Percentiles rank a stretch among this genome's conserved stretches.
These are phyloP conservation scores for Crypturellus tataupa DNA, from an alignment of 2,797 vertebrate species.

Conservation along the genomic window DNA sequence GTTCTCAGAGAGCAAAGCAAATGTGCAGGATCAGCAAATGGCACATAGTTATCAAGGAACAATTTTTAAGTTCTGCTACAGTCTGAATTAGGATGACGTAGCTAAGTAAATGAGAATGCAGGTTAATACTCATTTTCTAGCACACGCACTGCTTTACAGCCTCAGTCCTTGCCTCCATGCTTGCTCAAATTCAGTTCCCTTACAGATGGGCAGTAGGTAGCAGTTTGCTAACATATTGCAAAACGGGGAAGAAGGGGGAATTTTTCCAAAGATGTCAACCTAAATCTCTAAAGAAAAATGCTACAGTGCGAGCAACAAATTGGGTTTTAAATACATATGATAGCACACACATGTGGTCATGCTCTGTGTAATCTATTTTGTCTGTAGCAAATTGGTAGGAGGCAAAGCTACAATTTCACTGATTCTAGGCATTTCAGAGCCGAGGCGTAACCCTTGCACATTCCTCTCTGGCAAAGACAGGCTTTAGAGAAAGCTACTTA, in stretches of 20 bases:
- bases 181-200: conserved; percentile 43
- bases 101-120: conserved; percentile 19
- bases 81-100: neutral
- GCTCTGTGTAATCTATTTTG: conserved; percentile 33
- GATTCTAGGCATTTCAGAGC: conserved; percentile 17
- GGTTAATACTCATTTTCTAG: neutral
- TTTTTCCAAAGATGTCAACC: conserved; percentile 50
- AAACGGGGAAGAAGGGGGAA: conserved; percentile 36
- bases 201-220: conserved; percentile 22
- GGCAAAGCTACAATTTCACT: conserved; percentile 43
- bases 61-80: neutral
- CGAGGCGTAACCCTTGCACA: neutral
- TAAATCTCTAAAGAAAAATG: conserved; percentile 42
- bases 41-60: neutral
- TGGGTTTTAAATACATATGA: conserved; percentile 33
- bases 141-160: neutral
- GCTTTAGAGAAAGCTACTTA: conserved; percentile 15
- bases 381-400: conserved; percentile 25
- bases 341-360: conserved; percentile 16
- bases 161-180: neutral
- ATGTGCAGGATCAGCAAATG: neutral
- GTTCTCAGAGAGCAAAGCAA: conserved; percentile 37
- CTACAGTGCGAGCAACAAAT: conserved; percentile 6
- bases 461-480: conserved; percentile 1
- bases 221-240: conserved; percentile 32